These are phyloP conservation scores for Sebastes hubbsi DNA, from an alignment of 2,797 vertebrate species.

Conservation along the genomic window DNA sequence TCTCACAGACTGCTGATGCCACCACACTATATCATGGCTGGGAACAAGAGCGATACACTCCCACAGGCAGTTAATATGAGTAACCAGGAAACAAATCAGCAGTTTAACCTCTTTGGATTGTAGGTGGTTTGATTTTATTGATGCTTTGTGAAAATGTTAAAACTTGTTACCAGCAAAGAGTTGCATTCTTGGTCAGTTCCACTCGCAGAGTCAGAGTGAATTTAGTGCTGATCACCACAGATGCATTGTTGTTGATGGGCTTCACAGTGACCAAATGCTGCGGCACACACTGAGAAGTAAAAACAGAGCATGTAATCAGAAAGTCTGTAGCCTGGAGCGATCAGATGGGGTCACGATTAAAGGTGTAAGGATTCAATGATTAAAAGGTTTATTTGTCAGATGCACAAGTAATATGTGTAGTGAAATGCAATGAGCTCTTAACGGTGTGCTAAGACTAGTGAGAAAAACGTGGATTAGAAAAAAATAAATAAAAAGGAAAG, in stretches of 20 bases:
- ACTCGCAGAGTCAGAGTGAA: slow-evolving; percentile 74
- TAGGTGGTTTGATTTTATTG: background rate
- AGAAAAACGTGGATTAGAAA: background rate
- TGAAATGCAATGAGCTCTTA: background rate
- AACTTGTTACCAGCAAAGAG: slow-evolving; percentile 79
- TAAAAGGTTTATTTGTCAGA: background rate
- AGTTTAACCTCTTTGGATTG: background rate
- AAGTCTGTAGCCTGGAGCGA: no score
- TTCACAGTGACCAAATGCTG: slow-evolving; percentile 67
- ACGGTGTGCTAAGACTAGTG: background rate
- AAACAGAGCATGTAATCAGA: background rate
- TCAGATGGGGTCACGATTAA: background rate
- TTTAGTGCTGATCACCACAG: slow-evolving; percentile 70
- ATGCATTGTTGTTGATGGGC: slow-evolving; percentile 68
- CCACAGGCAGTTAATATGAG: slow-evolving; percentile 13
- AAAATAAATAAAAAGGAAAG: background rate
- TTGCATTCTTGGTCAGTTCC: slow-evolving; percentile 43
- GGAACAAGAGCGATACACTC: slow-evolving; percentile 8
- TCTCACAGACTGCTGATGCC: slow-evolving; percentile 70
- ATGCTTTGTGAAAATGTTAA: background rate
- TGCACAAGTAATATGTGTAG: background rate
- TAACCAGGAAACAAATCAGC: slow-evolving; percentile 24
- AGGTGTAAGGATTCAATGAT: background rate
- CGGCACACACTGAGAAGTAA: slow-evolving; percentile 71
- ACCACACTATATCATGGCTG: slow-evolving; percentile 57